A percentile compares a stretch with the other conserved stretches of the same genome.
Evolutionary conservation across 2,113 vertebrate species (phyloP).

Genomic region (Upupa epops): DNA sequence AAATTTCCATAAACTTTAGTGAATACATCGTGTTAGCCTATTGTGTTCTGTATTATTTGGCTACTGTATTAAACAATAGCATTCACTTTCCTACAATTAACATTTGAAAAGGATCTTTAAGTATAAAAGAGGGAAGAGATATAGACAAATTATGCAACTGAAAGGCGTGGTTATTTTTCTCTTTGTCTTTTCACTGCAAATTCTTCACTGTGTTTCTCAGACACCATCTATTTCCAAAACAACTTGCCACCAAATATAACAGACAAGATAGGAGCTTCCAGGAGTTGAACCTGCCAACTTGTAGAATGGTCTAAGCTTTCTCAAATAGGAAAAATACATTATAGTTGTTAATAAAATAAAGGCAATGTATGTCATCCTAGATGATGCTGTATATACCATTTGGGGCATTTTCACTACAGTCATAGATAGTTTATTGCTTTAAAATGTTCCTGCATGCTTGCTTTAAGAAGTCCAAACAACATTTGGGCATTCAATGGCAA

Average conservation of each 20-base stretch:
- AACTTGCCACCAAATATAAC: background rate
- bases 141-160: conserved; percentile 3
- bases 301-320: background rate
- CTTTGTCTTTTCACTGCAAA: background rate
- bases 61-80: background rate
- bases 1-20: conserved; percentile 8
- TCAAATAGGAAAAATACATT: background rate
- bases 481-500: background rate
- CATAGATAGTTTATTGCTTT: background rate
- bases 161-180: conserved; percentile 7
- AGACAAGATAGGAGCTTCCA: background rate
- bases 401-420: background rate
- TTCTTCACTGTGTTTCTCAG: conserved; percentile 12
- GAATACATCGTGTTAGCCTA: background rate
- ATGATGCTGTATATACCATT: background rate
- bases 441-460: background rate
- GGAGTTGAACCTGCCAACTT: conserved; percentile 2
- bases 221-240: conserved; percentile 38
- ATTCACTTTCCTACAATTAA: conserved; percentile 6
- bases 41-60: conserved; percentile 15
- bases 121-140: background rate
- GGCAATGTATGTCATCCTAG: background rate
- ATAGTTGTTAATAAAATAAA: conserved; percentile 9
- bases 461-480: background rate
- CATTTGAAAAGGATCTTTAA: conserved; percentile 21